A percentile compares a stretch with the other conserved stretches of the same genome.
These are phyloP conservation scores for Acanthosepion esculentum DNA, from an alignment of 2,888 invertebrate genomes.

Conservation along the genomic window DNA sequence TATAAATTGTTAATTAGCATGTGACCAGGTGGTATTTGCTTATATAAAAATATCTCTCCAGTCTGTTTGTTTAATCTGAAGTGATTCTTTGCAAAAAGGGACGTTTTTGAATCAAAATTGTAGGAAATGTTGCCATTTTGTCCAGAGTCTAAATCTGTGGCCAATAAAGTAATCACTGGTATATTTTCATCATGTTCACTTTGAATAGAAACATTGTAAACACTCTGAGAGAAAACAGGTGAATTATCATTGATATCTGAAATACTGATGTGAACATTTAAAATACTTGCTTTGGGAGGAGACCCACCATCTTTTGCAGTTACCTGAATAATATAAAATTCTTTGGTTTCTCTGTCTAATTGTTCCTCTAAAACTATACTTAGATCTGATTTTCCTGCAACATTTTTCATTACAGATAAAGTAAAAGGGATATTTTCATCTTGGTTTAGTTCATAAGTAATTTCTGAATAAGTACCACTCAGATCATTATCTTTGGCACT, in stretches of 20 bases:
- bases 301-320: slow-evolving; percentile 50
- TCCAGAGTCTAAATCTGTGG: background rate
- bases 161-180: background rate
- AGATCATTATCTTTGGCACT: slow-evolving; percentile 16
- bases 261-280: slow-evolving; percentile 49
- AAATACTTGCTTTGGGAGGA: slow-evolving; percentile 37
- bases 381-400: background rate
- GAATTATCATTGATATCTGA: slow-evolving; percentile 53
- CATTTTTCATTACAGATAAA: background rate
- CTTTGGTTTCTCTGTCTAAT: slow-evolving; percentile 49
- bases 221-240: slow-evolving; percentile 49
- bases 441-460: background rate
- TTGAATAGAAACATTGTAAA: slow-evolving; percentile 39
- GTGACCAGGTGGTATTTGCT: background rate
- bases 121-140: slow-evolving; percentile 36
- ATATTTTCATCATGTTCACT: background rate
- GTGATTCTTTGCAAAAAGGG: background rate
- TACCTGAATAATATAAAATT: slow-evolving; percentile 41
- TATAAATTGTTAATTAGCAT: background rate
- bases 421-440: background rate
- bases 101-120: background rate
- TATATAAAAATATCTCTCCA: background rate
- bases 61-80: background rate
- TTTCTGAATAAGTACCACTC: background rate
- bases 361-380: background rate